Evolutionary conservation across 2,113 vertebrate species (phyloP).

Genomic region (Brachirus orientalis): DNA sequence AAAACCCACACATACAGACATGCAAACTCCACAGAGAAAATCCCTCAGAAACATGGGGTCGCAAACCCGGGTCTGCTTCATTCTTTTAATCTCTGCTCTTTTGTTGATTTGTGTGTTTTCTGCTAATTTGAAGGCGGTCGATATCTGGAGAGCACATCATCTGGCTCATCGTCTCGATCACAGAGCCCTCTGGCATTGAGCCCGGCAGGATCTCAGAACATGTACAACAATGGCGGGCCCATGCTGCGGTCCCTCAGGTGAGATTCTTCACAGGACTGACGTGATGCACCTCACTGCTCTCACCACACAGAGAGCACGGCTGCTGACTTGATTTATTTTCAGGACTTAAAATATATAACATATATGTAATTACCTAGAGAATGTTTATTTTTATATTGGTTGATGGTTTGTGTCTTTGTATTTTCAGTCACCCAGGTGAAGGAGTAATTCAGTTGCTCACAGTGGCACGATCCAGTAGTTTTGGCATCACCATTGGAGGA

Average conservation of each 20-base stretch:
- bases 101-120: background rate
- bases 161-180: slow-evolving; percentile 89
- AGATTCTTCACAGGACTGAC: background rate
- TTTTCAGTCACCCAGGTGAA: slow-evolving; percentile 83
- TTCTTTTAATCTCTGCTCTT: too few relatives aligned
- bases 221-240: slow-evolving; percentile 70
- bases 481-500: slow-evolving; percentile 87
- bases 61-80: too few relatives aligned
- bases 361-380: too few relatives aligned
- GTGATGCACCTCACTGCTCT: too few relatives aligned
- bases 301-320: too few relatives aligned
- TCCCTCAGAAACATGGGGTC: too few relatives aligned
- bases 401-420: slow-evolving; percentile 22
- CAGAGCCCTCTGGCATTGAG: slow-evolving; percentile 90
- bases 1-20: too few relatives aligned
- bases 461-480: slow-evolving; percentile 80
- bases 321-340: too few relatives aligned
- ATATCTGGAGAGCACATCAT: slow-evolving; percentile 89
- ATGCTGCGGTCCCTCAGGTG: slow-evolving; percentile 80
- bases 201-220: slow-evolving; percentile 83
- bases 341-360: too few relatives aligned
- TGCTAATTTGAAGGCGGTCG: slow-evolving; percentile 73
- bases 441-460: slow-evolving; percentile 89
- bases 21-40: too few relatives aligned
- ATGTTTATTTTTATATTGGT: background rate